phyloP scores from a whole-genome alignment of 64 coral and sea anemone species.

The Stichodactyla helianthus region DNA sequence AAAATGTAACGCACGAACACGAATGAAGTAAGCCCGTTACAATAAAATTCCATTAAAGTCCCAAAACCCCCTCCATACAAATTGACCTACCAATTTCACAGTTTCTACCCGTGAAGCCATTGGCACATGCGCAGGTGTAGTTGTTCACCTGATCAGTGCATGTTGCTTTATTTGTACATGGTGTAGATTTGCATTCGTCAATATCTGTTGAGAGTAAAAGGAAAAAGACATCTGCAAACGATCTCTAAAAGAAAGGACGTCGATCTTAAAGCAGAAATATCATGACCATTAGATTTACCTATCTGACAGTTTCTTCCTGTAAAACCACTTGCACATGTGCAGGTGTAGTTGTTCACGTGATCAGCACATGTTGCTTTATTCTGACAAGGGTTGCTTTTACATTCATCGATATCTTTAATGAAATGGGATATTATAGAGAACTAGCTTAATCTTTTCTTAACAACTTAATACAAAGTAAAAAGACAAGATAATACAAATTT shows the following conservation, averaged over 20 bases:
- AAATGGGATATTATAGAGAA: not conserved
- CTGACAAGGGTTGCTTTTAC: not conserved
- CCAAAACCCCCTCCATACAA: too few relatives aligned
- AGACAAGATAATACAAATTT: too few relatives aligned
- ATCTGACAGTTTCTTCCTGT: slow-evolving; percentile 19
- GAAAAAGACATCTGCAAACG: not conserved
- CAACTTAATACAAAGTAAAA: not conserved
- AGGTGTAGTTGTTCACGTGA: slow-evolving; percentile 19
- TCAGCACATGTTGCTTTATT: slow-evolving; percentile 20
- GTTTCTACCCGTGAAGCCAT: slow-evolving; percentile 9
- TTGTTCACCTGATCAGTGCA: slow-evolving; percentile 30
- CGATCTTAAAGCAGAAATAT: too few relatives aligned
- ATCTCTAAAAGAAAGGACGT: not conserved
- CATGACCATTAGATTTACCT: not conserved
- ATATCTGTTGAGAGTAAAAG: not conserved
- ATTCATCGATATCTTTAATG: slow-evolving; percentile 22
- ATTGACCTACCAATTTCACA: slow-evolving; percentile 5
- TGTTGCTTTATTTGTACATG: slow-evolving; percentile 28
- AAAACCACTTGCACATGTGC: slow-evolving; percentile 17
- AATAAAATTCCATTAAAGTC: too few relatives aligned
- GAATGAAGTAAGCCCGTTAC: too few relatives aligned
- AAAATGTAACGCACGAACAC: too few relatives aligned
- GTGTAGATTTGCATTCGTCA: slow-evolving; percentile 22
- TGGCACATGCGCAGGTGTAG: slow-evolving; percentile 17
- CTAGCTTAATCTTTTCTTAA: not conserved